Evolutionary conservation across 1,140 invertebrate species (phyloP), one percentile per base, ranked within the genome.

Genomic region (Maconellicoccus hirsutus): DNA sequence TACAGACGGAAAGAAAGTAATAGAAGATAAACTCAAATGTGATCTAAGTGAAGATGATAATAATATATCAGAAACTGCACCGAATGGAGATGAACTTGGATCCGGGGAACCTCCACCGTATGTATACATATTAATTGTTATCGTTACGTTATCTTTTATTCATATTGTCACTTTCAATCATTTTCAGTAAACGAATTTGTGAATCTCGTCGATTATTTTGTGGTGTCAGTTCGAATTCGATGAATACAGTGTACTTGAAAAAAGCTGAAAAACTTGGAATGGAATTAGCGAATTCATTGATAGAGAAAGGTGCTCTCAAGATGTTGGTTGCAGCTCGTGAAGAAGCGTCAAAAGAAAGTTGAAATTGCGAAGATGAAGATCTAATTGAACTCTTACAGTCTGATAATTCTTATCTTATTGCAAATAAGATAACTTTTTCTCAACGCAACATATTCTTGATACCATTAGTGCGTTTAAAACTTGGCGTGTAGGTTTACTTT

Each of bases 1-100:
- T n/a, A 80, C 97, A 16, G 90, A 97, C 82, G 96, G 96, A 1
- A 80, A 81, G 70, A 84, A 86, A 42, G 83, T 87, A 75, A 82
- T 94, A 0, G 80, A 81, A 73, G 81, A 84, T 77, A 73, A 73
- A 75, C 69, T 70, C 78, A 63, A 66, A 79, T 81, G 0, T 73
- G 80, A 27, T 80, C 83, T 26, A 79, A 83, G 16, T 82, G 85
- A 74, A 77, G 80, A 26, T 81, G 82, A 76, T n/a, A n/a, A n/a
- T n/a, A n/a, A n/a, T n/a, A n/a, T n/a, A 84, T 83, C 73, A 77
- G 76, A 8, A 19, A 76, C 10, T 76, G 78, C 72, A 74, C 73
- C 63, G 76, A 79, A 76, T 70, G 73, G 75, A 78, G 75, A 78
- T 3, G n/a, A n/a, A n/a, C n/a, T n/a, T n/a, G 79, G 80, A 72